These are phyloP conservation scores for Nyleta sp. DNA, from an alignment of 2,888 invertebrate genomes.

Conservation along the genomic window DNA sequence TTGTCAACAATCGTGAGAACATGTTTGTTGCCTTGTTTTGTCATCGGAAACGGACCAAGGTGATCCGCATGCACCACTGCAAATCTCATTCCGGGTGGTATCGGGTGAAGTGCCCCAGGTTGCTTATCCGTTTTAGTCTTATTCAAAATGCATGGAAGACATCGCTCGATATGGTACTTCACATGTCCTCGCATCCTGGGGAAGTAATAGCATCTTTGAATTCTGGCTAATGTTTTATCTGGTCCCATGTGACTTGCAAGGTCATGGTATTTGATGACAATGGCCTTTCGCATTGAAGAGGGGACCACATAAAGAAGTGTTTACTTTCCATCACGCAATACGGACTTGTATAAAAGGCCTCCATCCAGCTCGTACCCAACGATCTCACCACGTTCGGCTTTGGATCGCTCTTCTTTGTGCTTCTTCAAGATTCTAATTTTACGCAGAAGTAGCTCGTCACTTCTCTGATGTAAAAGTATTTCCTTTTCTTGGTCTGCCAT, in stretches of 20 bases:
- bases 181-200: constrained; percentile 60
- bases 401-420: not conserved
- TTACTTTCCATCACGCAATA: not conserved
- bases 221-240: constrained; percentile 49
- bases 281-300: constrained; percentile 20
- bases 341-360: constrained; percentile 14
- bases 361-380: not conserved
- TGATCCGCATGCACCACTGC: not conserved
- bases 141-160: constrained; percentile 54
- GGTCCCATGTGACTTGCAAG: constrained; percentile 9
- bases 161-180: constrained; percentile 53
- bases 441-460: not conserved
- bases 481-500: constrained; percentile 16
- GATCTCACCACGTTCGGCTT: constrained; percentile 9
- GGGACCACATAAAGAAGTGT: constrained; percentile 24
- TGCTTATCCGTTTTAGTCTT: not conserved
- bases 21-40: not conserved
- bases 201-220: constrained; percentile 62
- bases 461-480: constrained; percentile 18
- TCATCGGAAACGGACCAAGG: not conserved
- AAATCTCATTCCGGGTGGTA: not conserved
- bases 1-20: constrained; percentile 5
- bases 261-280: constrained; percentile 60
- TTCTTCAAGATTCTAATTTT: constrained; percentile 30
- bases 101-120: constrained; percentile 2